phyloP scores from a whole-genome alignment of 2,113 vertebrate species.

The Ptyas mucosa region DNA sequence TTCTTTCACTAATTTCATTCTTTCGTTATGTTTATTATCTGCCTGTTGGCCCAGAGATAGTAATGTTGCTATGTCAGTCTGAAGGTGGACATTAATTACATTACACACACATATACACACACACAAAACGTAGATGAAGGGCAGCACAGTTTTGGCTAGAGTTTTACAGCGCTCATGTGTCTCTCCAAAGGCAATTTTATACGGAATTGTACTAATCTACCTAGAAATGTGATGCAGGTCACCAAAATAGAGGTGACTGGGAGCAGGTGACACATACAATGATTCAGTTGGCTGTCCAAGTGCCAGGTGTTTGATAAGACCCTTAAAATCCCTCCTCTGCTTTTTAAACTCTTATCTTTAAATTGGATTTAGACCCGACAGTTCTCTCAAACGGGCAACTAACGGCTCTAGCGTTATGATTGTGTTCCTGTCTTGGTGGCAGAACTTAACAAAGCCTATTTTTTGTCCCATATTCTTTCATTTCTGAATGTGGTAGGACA shows the following conservation, averaged over 20 bases:
- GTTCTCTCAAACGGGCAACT: neutral
- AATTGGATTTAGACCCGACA: neutral
- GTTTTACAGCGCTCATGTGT: neutral
- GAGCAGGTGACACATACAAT: neutral
- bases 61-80: neutral
- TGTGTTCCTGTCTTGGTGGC: neutral
- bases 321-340: neutral
- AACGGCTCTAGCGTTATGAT: neutral
- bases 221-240: neutral
- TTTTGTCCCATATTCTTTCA: neutral
- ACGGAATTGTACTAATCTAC: neutral
- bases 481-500: neutral
- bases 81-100: neutral
- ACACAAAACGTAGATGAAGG: neutral
- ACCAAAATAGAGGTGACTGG: neutral
- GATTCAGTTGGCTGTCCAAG: neutral
- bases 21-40: accelerated
- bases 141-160: neutral
- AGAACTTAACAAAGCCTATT: neutral
- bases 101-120: neutral
- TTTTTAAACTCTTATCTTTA: neutral
- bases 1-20: neutral
- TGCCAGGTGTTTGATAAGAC: neutral
- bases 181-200: neutral
- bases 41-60: neutral